Conservation (phyloP, 2,797 vertebrate species). For the Epinephelus awoara region DNA sequence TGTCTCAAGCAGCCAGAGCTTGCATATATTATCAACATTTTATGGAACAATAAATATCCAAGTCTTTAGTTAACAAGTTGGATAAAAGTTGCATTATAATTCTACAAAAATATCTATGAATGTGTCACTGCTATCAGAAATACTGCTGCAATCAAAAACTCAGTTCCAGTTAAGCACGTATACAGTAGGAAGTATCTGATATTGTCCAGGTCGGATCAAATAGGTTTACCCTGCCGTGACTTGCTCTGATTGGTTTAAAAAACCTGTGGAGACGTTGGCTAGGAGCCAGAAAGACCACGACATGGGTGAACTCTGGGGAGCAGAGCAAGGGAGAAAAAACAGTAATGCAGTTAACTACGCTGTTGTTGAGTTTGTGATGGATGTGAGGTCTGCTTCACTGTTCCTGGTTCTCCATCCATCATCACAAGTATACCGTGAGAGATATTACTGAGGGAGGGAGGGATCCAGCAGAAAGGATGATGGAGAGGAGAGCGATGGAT, state of each 20-base stretch:
- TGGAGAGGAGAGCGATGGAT: conserved; percentile 38
- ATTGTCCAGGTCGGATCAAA: conserved; percentile 4
- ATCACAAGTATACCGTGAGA: conserved; percentile 62
- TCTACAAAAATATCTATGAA: neutral
- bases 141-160: neutral
- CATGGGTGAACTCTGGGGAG: conserved; percentile 45
- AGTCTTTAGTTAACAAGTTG: neutral
- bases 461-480: conserved; percentile 57
- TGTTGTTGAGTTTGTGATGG: conserved; percentile 75
- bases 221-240: neutral
- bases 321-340: conserved; percentile 33
- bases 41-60: neutral
- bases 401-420: conserved; percentile 74
- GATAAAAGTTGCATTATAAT: neutral
- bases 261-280: neutral
- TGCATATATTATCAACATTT: neutral
- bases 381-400: conserved; percentile 66
- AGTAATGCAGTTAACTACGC: conserved; percentile 66
- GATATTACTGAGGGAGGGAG: conserved; percentile 69
- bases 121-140: neutral
- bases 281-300: conserved; percentile 17
- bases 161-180: neutral
- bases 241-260: conserved; percentile 36
- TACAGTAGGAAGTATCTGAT: neutral
- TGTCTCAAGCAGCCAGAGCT: neutral